Evolutionary conservation across 2,113 vertebrate species (phyloP).

Genomic region (Cygnus buccinator): DNA sequence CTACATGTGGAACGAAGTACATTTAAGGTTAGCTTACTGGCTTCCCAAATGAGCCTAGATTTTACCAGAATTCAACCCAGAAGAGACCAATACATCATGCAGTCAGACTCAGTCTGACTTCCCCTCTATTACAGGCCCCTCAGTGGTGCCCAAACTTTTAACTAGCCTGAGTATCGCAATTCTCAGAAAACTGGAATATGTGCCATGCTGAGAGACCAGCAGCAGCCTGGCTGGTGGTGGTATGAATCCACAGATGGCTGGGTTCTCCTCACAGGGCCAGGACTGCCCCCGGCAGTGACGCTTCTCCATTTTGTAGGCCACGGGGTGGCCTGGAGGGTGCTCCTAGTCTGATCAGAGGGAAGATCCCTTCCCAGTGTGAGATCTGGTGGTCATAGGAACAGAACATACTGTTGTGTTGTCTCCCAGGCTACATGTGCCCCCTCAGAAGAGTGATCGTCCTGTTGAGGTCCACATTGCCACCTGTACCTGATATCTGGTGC

Average conservation of each 20-base stretch:
- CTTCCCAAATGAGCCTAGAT: background rate
- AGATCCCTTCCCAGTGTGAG: background rate
- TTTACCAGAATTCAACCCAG: background rate
- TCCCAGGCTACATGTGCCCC: no score
- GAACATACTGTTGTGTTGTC: background rate
- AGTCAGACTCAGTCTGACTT: background rate
- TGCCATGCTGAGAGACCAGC: background rate
- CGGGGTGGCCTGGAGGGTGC: no score
- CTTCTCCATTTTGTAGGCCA: background rate
- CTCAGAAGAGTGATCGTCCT: background rate
- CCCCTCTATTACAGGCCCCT: fast-evolving
- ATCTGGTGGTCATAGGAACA: background rate
- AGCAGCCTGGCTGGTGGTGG: background rate
- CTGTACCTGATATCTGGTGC: background rate
- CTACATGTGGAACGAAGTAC: background rate
- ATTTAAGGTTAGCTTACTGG: background rate
- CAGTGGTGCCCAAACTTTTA: background rate
- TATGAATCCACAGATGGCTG: background rate
- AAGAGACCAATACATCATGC: background rate
- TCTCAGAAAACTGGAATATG: background rate
- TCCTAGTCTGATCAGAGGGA: background rate
- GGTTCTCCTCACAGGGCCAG: background rate
- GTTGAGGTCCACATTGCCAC: background rate
- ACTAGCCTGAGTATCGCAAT: background rate
- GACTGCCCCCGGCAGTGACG: no score